A percentile compares a stretch with the other conserved stretches of the same genome.
Evolutionary conservation across 2,113 vertebrate species (phyloP).

Genomic region (Athene noctua): DNA sequence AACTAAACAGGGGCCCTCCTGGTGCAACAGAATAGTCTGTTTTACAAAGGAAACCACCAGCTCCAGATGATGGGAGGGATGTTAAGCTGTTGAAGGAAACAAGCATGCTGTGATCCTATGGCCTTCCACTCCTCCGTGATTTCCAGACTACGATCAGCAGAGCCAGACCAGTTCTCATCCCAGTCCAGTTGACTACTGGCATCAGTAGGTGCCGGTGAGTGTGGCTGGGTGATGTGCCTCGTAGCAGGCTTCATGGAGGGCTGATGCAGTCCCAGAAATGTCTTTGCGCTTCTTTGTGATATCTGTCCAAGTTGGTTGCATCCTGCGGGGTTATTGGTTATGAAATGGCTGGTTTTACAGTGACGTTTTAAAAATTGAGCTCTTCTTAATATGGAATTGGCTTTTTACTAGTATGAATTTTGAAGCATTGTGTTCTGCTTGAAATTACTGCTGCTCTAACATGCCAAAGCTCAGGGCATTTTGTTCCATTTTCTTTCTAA

Average conservation of each 20-base stretch:
- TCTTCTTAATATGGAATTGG: background rate
- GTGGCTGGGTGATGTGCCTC: background rate
- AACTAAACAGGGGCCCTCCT: background rate
- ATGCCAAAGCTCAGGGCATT: background rate
- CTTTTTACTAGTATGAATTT: background rate
- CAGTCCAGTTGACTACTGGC: background rate
- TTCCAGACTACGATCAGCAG: background rate
- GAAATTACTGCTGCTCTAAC: background rate
- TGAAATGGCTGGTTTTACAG: background rate
- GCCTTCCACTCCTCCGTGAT: background rate
- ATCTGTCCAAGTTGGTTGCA: background rate
- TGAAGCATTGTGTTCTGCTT: background rate
- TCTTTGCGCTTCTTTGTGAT: background rate
- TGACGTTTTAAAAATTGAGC: background rate
- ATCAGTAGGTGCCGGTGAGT: background rate
- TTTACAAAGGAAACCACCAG: background rate
- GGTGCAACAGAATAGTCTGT: background rate
- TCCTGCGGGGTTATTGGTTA: background rate
- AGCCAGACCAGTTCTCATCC: background rate
- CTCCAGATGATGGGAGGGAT: background rate
- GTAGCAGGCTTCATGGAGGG: accelerated
- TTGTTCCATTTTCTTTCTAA: background rate
- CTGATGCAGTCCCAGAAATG: background rate
- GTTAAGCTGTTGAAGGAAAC: background rate
- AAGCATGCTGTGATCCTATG: background rate